Evolutionary conservation across 2,113 vertebrate genomes (phyloP).

Genomic region (Ceyx margarethae): DNA sequence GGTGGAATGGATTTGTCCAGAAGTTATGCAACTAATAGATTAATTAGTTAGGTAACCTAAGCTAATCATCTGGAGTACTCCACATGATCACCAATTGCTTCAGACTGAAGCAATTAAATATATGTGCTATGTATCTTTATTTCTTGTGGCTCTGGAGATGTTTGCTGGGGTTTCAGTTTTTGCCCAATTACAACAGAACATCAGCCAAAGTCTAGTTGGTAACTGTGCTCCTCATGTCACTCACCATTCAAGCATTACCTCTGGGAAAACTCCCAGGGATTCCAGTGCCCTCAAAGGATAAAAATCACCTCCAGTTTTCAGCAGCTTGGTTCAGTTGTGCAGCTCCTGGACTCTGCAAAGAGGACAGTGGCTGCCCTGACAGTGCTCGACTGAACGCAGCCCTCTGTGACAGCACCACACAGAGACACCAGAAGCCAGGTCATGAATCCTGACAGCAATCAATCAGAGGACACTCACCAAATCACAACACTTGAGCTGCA

Average conservation of each 20-base stretch:
- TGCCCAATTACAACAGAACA: neutral
- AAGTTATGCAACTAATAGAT: neutral
- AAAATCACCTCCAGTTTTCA: neutral
- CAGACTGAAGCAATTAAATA: neutral
- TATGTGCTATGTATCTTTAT: neutral
- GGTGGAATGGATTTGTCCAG: neutral
- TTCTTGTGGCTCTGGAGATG: neutral
- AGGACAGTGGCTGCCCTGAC: neutral
- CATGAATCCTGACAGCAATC: neutral
- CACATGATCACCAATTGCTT: no score
- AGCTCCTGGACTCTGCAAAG: neutral
- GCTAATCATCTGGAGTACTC: neutral
- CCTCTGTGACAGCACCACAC: fast-evolving
- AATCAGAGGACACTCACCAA: neutral
- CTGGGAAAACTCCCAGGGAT: neutral
- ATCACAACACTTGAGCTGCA: neutral
- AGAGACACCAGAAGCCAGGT: fast-evolving
- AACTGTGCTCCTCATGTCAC: neutral
- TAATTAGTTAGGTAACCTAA: neutral
- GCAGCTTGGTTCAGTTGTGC: neutral
- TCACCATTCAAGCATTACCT: fast-evolving
- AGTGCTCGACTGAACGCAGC: fast-evolving
- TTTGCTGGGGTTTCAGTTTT: neutral
- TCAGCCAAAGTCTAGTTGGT: neutral
- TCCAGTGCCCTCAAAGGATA: fast-evolving